A percentile compares a stretch with the other conserved stretches of the same genome.
phyloP scores from a whole-genome alignment of 2,797 vertebrate species.

The Rachycentron canadum region DNA sequence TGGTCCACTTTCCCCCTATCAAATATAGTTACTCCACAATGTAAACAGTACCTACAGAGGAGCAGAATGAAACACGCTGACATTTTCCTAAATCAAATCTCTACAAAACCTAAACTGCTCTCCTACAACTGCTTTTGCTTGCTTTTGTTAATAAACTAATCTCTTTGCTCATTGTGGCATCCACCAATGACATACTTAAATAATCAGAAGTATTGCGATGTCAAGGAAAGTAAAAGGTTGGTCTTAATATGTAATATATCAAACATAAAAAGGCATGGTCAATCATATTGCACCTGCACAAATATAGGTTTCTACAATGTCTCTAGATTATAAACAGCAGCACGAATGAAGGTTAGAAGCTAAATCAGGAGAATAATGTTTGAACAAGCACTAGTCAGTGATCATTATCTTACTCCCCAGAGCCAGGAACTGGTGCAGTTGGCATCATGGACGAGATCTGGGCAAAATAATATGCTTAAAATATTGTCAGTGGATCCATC shows the following conservation, averaged over 20 bases:
- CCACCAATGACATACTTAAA: conserved; percentile 34
- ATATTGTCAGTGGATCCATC: conserved; percentile 3
- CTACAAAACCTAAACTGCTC: conserved; percentile 12
- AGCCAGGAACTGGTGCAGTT: conserved; percentile 57
- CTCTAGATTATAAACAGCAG: conserved; percentile 57
- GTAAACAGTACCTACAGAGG: conserved; percentile 18
- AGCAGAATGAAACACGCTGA: conserved; percentile 27
- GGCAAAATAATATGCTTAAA: conserved; percentile 37
- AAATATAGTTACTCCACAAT: conserved; percentile 13
- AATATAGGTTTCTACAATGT: conserved; percentile 8
- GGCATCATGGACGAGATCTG: conserved; percentile 64
- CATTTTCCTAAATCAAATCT: conserved; percentile 29
- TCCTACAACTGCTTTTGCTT: conserved; percentile 23
- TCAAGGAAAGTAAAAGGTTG: conserved; percentile 24
- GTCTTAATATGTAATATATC: neutral
- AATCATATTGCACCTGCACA: conserved; percentile 2
- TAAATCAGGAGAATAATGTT: conserved; percentile 40
- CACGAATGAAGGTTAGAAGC: conserved; percentile 47
- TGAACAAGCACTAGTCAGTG: conserved; percentile 59
- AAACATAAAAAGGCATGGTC: conserved; percentile 32
- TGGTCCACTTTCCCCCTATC: conserved; percentile 20
- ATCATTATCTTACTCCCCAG: conserved; percentile 27
- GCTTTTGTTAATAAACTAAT: conserved; percentile 27
- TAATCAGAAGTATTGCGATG: conserved; percentile 51
- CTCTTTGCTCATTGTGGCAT: conserved; percentile 41